These are phyloP conservation scores for Drosophila sordidapex DNA, from an alignment of 2,888 invertebrate species.

Conservation along the genomic window DNA sequence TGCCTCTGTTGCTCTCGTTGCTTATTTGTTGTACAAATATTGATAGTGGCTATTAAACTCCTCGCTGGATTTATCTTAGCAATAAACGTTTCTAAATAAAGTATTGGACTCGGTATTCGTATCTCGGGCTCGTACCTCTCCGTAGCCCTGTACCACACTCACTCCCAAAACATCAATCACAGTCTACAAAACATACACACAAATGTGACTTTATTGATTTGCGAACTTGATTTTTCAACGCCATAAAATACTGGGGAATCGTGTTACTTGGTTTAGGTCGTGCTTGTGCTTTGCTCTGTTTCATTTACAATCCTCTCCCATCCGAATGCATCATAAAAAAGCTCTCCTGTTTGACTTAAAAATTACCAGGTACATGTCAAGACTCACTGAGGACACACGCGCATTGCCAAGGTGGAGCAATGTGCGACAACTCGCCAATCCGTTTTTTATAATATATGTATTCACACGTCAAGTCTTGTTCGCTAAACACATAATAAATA, in stretches of 20 bases:
- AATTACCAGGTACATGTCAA: slow-evolving; percentile 64
- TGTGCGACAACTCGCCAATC: not conserved
- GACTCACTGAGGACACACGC: slow-evolving; percentile 39
- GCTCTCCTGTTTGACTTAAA: slow-evolving; percentile 50
- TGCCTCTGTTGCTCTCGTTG: slow-evolving; percentile 42
- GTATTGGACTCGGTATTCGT: slow-evolving; percentile 38
- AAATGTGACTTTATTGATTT: slow-evolving; percentile 61
- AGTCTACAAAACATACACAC: slow-evolving; percentile 1
- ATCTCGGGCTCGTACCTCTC: slow-evolving; percentile 9
- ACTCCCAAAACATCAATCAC: not conserved
- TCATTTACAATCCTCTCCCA: slow-evolving; percentile 53
- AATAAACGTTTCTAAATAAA: slow-evolving; percentile 62
- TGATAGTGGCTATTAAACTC: slow-evolving; percentile 66
- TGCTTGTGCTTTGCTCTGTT: slow-evolving; percentile 67
- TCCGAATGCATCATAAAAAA: slow-evolving; percentile 30
- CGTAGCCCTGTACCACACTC: slow-evolving; percentile 2
- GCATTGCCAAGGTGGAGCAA: slow-evolving; percentile 25
- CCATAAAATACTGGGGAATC: slow-evolving; percentile 39
- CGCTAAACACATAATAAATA: not conserved
- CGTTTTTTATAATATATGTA: not conserved
- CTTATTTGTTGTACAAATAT: slow-evolving; percentile 74
- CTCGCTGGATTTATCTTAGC: slow-evolving; percentile 69
- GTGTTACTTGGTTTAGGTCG: slow-evolving; percentile 19
- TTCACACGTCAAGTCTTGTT: not conserved
- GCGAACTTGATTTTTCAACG: slow-evolving; percentile 46